Base-by-base conservation (phyloP, 2,797 vertebrate genomes). In the Sylvilagus floridanus region DNA sequence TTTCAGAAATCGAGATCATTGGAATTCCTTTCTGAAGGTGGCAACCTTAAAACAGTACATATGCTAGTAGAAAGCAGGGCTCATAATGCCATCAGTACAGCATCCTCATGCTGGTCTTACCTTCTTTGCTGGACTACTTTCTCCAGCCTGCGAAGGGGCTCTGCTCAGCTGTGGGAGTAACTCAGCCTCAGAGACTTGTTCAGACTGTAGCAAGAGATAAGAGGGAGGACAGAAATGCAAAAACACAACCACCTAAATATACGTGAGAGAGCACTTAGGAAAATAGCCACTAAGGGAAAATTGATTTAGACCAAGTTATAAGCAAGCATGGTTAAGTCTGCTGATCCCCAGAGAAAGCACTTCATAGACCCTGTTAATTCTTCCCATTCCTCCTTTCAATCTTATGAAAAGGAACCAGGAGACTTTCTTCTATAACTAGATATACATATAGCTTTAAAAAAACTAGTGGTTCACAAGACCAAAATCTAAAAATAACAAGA, bases 61-160 rank as follows among this genome's bases (percentile, higher is more conserved):
- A 50, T 87, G 81, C 84, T 88, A 82, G 93, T 24, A 86, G 96
- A 96, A 77, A 11, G 35, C 22, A 87, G 77, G 86, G 85, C n/a
- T 84, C 24, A 19, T n/a, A 37, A 66, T 77, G 76, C 78, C 60
- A 86, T 73, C 54, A 78, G 10, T 83, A 69, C 0, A 14, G n/a
- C 24, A 78, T 16, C 69, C 0, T 5, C 26, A 16, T 4, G 16
- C 47, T 54, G 30, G 71, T 93, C 98, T 97, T 98, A 99, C 99
- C 98, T 99, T 99, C 98, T 99, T 99, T 37, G 98, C 93, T 90
- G 97, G 98, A 57, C 98, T 98, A 97, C 97, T 96, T 96, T 99
- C 99, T 97, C 99, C 99, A 76, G 98, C 95, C 93, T 98, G 99
- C 0, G 95, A 98, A 0, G 97, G 87, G 77, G 97, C 92, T 97